Base-by-base conservation (phyloP, 2,888 invertebrate species). In the Taenaris catops region DNA sequence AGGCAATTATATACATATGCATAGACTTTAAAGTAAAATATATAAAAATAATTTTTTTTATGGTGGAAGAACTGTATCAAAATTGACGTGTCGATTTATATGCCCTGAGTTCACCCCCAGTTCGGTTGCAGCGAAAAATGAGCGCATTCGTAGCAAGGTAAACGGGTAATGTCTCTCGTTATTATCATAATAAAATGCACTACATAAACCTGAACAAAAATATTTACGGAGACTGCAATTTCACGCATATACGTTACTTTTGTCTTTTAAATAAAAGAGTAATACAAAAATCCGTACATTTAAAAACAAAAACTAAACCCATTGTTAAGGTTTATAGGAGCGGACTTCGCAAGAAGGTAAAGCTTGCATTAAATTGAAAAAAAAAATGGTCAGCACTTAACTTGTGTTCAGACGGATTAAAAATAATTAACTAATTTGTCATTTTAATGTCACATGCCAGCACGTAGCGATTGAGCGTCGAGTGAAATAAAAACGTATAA, bases 391-490 rank as follows among this genome's bases (percentile, higher is more conserved):
- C 35, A 28, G 20, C 29, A 41, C 34, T 29, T 34, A 41, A 33
- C 25, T 16, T 71, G 67, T 70, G 66, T 74, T 78, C 73, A 71
- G 52, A 43, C 69, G 75, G 81, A 80, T 81, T 69, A 78, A 81
- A 81, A 84, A 81, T 83, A 86, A 86, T 86, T 84, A 84, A 74
- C 71, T 72, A 72, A 86, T 86, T 83, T 80, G 73, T 86, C 84
- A 84, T 84, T 84, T 84, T 80, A 81, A 84, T 81, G 84, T 83
- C 81, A 81, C 83, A 84, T 83, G 81, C 83, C 86, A 73, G 78
- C 86, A 84, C 86, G 84, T 80, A 64, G 29, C 50, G 51, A 53
- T 51, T 51, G 46, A 56, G 59, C 53, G 46, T 58, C 34, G 37
- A 31, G 31, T 25, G 53, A 68, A 62, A 57, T 67, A 78, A 68